Evolutionary conservation across 2,113 vertebrate species (phyloP).

Genomic region (Myrmecobius fasciatus): DNA sequence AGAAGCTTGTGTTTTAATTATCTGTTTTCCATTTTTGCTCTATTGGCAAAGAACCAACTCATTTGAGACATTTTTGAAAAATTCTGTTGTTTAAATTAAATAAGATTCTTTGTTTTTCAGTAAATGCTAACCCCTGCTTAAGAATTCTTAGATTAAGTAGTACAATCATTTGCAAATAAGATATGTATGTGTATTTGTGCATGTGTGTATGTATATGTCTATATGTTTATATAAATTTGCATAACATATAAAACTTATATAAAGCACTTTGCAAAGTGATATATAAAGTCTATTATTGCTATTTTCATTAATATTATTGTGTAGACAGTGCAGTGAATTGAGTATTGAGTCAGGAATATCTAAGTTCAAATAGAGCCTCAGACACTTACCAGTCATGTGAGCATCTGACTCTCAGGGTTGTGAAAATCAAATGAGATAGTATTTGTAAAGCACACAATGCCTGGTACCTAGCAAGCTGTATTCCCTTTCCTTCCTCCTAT

Average conservation of each 20-base stretch:
- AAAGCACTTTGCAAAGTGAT: not conserved
- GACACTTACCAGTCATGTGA: not conserved
- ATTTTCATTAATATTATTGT: not conserved
- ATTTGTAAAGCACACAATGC: not conserved
- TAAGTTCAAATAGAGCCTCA: not conserved
- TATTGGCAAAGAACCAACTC: not conserved
- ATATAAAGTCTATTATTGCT: not conserved
- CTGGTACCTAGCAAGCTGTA: not conserved
- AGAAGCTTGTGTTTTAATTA: not conserved
- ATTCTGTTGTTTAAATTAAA: not conserved
- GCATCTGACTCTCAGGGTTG: not conserved
- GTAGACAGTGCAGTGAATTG: not conserved
- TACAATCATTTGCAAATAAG: not conserved
- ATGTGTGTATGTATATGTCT: too few species aligned
- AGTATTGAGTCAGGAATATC: not conserved
- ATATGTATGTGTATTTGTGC: not conserved
- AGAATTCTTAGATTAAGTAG: not conserved
- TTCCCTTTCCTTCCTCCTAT: not conserved
- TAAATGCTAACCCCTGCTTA: not conserved
- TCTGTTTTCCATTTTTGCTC: not conserved
- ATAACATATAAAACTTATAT: not conserved
- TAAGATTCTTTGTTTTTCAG: not conserved
- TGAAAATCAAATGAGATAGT: not conserved
- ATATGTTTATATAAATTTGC: not conserved
- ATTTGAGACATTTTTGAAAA: conserved; percentile 1